Evolutionary conservation across 2,113 vertebrate genomes (phyloP).

Genomic region (Opisthocomus hoazin): DNA sequence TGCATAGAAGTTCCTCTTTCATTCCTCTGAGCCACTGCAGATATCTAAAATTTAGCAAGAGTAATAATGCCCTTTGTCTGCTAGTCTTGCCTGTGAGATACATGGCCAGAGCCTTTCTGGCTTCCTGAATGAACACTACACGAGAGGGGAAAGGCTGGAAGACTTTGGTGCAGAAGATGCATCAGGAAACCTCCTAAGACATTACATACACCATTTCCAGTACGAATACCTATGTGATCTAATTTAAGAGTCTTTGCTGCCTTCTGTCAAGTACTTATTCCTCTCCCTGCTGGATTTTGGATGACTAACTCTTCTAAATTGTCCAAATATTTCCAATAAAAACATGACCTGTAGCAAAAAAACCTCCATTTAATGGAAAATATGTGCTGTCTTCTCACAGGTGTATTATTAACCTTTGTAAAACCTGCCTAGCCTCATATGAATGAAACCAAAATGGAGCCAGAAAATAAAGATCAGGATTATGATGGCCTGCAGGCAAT

Average conservation of each 20-base stretch:
- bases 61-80: neutral
- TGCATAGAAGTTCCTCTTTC: neutral
- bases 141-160: neutral
- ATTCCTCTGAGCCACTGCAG: neutral
- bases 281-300: neutral
- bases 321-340: neutral
- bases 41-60: neutral
- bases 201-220: neutral
- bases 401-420: neutral
- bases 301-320: neutral
- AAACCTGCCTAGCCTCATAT: neutral
- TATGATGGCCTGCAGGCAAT: neutral
- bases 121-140: neutral
- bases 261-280: neutral
- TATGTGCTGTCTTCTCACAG: neutral
- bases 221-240: neutral
- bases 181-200: neutral
- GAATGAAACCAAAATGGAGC: neutral
- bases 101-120: neutral
- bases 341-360: neutral
- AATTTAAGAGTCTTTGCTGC: neutral
- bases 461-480: neutral
- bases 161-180: neutral
- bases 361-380: neutral
- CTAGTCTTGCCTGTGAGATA: neutral